Evolutionary conservation across 2,797 vertebrate genomes (phyloP).

Genomic region (Oryzias sinensis): DNA sequence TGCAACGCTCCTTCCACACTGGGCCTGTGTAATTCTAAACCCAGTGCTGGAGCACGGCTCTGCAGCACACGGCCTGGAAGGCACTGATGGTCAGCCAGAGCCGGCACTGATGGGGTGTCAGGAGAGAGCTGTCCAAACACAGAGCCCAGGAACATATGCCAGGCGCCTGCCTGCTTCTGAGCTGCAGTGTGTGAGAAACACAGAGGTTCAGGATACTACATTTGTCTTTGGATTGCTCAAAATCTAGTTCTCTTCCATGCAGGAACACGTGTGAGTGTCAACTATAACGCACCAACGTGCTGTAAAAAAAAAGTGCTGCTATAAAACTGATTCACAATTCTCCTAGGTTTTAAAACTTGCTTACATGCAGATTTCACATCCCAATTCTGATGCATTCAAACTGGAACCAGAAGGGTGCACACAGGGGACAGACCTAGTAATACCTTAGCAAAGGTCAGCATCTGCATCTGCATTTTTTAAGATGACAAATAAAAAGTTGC

Average conservation of each 20-base stretch:
- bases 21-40: slow-evolving; percentile 59
- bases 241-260: neutral
- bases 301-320: neutral
- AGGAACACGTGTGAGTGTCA: neutral
- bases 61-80: slow-evolving; percentile 23
- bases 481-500: slow-evolving; percentile 11
- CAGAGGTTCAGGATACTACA: neutral
- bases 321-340: neutral
- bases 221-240: neutral
- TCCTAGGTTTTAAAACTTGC: slow-evolving; percentile 24
- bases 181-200: slow-evolving; percentile 1
- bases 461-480: slow-evolving; percentile 23
- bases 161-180: slow-evolving; percentile 31
- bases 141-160: slow-evolving; percentile 34
- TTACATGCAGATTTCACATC: slow-evolving; percentile 14
- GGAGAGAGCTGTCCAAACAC: slow-evolving; percentile 61
- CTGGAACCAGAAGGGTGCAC: slow-evolving; percentile 13
- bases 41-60: slow-evolving; percentile 22
- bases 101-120: slow-evolving; percentile 54
- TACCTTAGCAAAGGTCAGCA: slow-evolving; percentile 3
- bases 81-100: slow-evolving; percentile 32
- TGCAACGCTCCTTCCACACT: slow-evolving; percentile 20
- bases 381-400: no score
- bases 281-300: no score
- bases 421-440: neutral